A percentile compares a stretch with the other conserved stretches of the same genome.
Conservation (phyloP, 2,888 invertebrate genomes). For the Diaprepes abbreviatus region DNA sequence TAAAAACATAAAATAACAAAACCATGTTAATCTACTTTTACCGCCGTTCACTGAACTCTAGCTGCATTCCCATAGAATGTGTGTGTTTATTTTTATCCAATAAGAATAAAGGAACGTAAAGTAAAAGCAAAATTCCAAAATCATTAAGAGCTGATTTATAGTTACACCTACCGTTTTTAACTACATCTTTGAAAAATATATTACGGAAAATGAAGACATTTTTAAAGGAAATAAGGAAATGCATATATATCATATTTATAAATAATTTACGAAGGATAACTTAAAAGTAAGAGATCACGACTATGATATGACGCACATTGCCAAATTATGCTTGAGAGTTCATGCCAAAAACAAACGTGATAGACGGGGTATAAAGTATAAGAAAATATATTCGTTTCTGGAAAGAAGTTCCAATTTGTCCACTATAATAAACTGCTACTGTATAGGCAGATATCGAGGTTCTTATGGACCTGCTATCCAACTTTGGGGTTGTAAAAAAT, state of each 20-base stretch:
- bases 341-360: too few species aligned
- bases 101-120: conserved; percentile 28
- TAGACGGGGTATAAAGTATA: too few species aligned
- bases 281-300: not conserved
- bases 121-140: conserved; percentile 32
- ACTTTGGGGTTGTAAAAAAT: too few species aligned
- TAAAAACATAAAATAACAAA: not conserved
- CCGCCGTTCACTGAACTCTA: conserved; percentile 39
- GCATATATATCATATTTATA: too few species aligned
- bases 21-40: conserved; percentile 22
- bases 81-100: conserved; percentile 38
- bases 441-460: too few species aligned
- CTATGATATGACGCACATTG: too few species aligned
- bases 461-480: too few species aligned
- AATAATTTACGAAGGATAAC: too few species aligned
- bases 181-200: not conserved
- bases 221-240: not conserved
- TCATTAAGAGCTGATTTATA: not conserved
- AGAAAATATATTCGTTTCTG: too few species aligned
- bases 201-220: not conserved
- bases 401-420: too few species aligned
- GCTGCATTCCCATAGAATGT: conserved; percentile 37
- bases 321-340: too few species aligned
- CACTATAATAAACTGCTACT: too few species aligned
- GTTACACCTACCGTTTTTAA: not conserved